Percentiles rank a stretch among this genome's conserved stretches.
phyloP scores from a whole-genome alignment of 2,113 vertebrate species.

The Bos taurus region DNA sequence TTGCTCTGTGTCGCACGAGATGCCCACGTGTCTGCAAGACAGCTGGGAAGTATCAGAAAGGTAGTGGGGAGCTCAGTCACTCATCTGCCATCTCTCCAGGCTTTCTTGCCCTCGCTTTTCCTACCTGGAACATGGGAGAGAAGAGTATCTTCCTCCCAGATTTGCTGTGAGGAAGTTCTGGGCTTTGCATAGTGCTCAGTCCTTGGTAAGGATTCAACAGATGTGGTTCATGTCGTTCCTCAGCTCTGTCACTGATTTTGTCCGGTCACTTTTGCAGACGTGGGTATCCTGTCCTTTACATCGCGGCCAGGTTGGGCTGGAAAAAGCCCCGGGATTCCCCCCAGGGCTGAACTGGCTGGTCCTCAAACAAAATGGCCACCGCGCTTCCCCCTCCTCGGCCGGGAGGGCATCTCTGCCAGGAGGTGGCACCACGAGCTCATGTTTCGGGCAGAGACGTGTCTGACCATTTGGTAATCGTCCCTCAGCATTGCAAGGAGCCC shows the following conservation, averaged over 20 bases:
- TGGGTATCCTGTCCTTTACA: background rate
- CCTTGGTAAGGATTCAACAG: background rate
- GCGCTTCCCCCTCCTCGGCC: fast-evolving
- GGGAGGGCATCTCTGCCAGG: background rate
- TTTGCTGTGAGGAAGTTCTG: too few species aligned
- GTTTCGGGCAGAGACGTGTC: background rate
- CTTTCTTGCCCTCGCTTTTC: background rate
- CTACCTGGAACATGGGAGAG: background rate
- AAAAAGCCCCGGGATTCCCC: background rate
- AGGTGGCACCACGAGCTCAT: constrained; percentile 49
- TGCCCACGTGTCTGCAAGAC: background rate
- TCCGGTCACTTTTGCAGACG: background rate
- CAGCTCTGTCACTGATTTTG: background rate
- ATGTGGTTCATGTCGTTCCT: background rate
- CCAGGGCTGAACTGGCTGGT: background rate
- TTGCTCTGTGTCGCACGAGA: background rate
- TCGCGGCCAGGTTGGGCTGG: too few species aligned
- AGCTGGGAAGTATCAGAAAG: background rate
- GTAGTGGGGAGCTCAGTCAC: background rate
- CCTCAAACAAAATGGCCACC: background rate
- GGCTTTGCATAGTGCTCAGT: background rate
- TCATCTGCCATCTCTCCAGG: background rate
- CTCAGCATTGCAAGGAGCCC: background rate
- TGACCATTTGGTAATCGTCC: background rate
- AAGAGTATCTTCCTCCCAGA: background rate